Evolutionary conservation across 2,888 invertebrate genomes (phyloP), one percentile per base, ranked within the genome.

Genomic region (Steinernema carpocapsae): DNA sequence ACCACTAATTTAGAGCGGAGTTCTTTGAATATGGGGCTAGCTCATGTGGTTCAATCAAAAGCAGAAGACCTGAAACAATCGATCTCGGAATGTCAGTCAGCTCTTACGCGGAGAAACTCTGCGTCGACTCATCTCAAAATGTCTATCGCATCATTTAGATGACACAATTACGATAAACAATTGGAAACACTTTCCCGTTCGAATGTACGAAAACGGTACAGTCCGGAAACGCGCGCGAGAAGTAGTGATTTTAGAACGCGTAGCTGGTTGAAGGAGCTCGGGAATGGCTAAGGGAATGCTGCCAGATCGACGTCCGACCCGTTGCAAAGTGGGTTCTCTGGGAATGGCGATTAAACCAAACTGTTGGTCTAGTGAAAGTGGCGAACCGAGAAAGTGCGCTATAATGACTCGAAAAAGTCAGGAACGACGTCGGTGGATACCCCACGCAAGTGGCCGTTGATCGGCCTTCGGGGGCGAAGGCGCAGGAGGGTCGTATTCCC

Each of bases 401-500:
- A 26, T 64, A 64, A 64, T n/a, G 64, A n/a, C 64, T 64, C 64
- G 64, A 64, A 64, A 64, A 64, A 64, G 29, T 64, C 14, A 14
- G 64, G 29, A 64, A 64, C 64, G 64, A 64, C 64, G 29, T 26
- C 32, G 37, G 26, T 26, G 17, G 64, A 64, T 29, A 22, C 14
- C 43, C 10, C 32, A 32, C 64, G 64, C 32, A 64, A 64, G 29
- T 64, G 64, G 64, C 64, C 64, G 64, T 14, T 26, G 32, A 29
- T 32, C 64, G 64, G 64, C 22, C 64, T 64, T 26, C 64, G 32
- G 64, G 64, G 22, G 64, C 64, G 19, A 48, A 64, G 64, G 26
- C 64, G 64, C 4, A 64, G 64, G 64, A 64, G 64, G 64, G 64
- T 64, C 64, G 64, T 64, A 64, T 64, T 64, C 64, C n/a, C 26